phyloP scores from a whole-genome alignment of 1,140 invertebrate species.

The Berghia stephanieae region DNA sequence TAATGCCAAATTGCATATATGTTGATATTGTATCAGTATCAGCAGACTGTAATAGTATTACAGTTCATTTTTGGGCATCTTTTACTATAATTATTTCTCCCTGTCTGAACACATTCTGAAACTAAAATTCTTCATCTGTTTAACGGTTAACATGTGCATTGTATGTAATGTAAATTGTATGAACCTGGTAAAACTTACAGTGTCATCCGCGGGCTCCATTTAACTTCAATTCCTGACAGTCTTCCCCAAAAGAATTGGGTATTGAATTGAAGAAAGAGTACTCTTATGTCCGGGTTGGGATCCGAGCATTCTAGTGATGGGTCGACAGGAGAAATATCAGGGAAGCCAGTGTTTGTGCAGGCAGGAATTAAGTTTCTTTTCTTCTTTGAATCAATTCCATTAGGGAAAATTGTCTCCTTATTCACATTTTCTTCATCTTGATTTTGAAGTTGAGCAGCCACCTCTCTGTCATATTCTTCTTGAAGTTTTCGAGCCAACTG shows the following conservation, averaged over 20 bases:
- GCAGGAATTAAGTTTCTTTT: no score
- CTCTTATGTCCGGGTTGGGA: slow-evolving; percentile 90
- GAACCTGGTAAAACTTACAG: slow-evolving; percentile 75
- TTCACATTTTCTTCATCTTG: not conserved
- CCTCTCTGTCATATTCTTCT: slow-evolving; percentile 29
- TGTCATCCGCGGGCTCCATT: slow-evolving; percentile 97
- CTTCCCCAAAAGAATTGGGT: slow-evolving; percentile 83
- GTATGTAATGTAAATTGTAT: not conserved
- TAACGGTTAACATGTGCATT: not conserved
- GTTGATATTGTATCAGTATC: no score
- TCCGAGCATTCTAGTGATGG: slow-evolving; percentile 82
- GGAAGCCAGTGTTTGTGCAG: no score
- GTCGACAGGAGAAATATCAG: slow-evolving; percentile 67
- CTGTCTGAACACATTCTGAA: no score
- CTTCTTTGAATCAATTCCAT: no score
- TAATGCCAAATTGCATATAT: no score
- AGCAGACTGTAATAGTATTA: no score
- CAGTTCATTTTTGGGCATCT: no score
- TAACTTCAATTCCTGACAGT: slow-evolving; percentile 81
- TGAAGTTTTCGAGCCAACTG: slow-evolving; percentile 11
- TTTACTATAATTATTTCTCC: no score
- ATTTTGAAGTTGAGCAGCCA: not conserved
- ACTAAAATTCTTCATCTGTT: no score
- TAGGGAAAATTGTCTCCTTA: no score
- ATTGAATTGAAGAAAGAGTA: slow-evolving; percentile 88